A percentile compares a stretch with the other conserved stretches of the same genome.
phyloP scores from a whole-genome alignment of 2,113 vertebrate genomes.

The Misgurnus anguillicaudatus region DNA sequence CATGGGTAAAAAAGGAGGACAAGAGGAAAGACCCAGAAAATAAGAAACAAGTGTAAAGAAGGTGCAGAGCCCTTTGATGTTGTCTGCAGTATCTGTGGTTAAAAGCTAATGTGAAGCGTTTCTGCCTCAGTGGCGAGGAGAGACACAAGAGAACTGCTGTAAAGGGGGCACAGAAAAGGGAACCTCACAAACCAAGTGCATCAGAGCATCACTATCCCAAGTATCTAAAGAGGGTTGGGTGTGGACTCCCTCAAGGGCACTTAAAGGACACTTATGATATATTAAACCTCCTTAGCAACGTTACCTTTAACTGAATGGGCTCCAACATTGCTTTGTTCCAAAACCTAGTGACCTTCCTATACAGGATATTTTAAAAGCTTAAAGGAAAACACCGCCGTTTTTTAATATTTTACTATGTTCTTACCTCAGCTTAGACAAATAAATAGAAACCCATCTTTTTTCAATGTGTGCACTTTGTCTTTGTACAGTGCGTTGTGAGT shows the following conservation, averaged over 20 bases:
- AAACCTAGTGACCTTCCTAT: too few relatives aligned
- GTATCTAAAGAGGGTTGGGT: not conserved
- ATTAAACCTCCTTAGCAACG: not conserved
- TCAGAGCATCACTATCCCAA: not conserved
- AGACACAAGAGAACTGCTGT: slow-evolving; percentile 3
- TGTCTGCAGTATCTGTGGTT: slow-evolving; percentile 75
- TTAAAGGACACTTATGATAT: too few relatives aligned
- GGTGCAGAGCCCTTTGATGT: slow-evolving; percentile 70
- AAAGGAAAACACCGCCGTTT: too few relatives aligned
- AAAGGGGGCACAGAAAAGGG: slow-evolving; percentile 20
- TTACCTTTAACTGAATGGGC: slow-evolving; percentile 31
- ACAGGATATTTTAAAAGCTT: too few relatives aligned
- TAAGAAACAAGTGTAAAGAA: slow-evolving; percentile 50
- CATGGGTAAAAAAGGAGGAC: slow-evolving; percentile 13
- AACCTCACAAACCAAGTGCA: slow-evolving; percentile 3
- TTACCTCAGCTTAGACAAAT: too few relatives aligned
- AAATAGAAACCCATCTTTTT: too few relatives aligned
- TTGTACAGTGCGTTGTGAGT: too few relatives aligned
- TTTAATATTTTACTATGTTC: too few relatives aligned
- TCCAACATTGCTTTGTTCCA: not conserved
- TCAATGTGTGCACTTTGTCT: too few relatives aligned
- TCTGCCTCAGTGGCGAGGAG: slow-evolving; percentile 65
- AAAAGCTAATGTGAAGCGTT: slow-evolving; percentile 80
- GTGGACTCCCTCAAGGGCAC: not conserved
- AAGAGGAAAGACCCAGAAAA: slow-evolving; percentile 24